Percentiles rank a stretch among this genome's conserved stretches.
These are phyloP conservation scores for Pristionchus entomophagus DNA, from an alignment of 2,888 invertebrate genomes.

Conservation along the genomic window DNA sequence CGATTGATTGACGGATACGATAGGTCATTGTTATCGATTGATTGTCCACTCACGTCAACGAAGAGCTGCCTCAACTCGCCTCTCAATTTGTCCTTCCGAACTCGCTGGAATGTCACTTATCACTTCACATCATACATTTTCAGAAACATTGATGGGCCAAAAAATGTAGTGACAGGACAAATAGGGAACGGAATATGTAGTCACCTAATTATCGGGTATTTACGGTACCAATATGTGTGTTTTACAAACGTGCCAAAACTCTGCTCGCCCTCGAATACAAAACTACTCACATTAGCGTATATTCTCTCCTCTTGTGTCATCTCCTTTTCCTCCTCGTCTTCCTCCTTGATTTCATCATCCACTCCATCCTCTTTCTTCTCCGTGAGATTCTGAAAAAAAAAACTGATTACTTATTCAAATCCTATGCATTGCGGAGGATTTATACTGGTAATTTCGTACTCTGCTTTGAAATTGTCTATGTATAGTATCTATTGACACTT, in stretches of 20 bases:
- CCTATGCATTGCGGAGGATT: no score
- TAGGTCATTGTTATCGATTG: background rate
- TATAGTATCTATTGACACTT: no score
- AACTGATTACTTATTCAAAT: no score
- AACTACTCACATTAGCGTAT: background rate
- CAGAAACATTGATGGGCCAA: no score
- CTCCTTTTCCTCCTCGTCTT: background rate
- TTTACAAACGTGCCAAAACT: no score
- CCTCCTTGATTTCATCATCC: background rate
- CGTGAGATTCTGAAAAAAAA: no score
- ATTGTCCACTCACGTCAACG: constrained; percentile 11
- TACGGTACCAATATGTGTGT: no score
- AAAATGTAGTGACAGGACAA: background rate
- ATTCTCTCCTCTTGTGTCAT: background rate
- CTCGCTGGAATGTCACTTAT: background rate
- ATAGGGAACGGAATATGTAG: background rate
- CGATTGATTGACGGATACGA: background rate
- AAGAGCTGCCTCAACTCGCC: background rate
- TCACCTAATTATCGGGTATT: no score
- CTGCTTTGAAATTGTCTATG: no score
- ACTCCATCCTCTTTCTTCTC: background rate
- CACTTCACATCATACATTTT: no score
- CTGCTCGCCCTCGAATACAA: background rate
- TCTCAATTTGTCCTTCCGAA: background rate
- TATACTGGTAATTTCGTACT: no score